Base-by-base conservation (phyloP, 2,888 invertebrate species). In the Cheiracanthium punctorium region DNA sequence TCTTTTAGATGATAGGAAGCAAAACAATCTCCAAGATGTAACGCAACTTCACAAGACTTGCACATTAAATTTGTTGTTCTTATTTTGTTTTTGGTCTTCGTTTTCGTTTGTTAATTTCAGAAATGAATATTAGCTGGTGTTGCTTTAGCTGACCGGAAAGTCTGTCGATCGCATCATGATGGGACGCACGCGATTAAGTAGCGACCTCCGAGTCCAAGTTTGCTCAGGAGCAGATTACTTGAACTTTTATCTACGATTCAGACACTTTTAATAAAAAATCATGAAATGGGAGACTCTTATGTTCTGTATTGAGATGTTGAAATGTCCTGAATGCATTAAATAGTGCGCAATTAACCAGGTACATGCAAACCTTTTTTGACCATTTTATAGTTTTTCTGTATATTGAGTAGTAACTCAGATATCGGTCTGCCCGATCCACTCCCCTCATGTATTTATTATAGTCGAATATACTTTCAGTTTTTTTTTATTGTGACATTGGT, bases 381-480 rank as follows among this genome's bases (percentile, higher is more conserved):
- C 58, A 58, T 58, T 58, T 58, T 24, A 17, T 58, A n/a, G 58
- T 58, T 58, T 58, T 58, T 58, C 58, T n/a, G 7, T n/a, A 58
- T 58, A 24, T 37, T 37, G 14, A 5, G 24, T 67, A 29, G 7
- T 67, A 67, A n/a, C 24, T 30, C n/a, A 67, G n/a, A 67, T 67
- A 30, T n/a, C 14, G 67, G 24, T 67, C 67, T 12, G 30, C 67
- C 17, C 32, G 14, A 30, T 67, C 67, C n/a, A 67, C 67, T 30
- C n/a, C 30, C 1, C 30, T 67, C 67, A 67, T 29, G 20, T 30
- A 67, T 32, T 30, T 67, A 32, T 67, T 67, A 32, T 67, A 67
- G 67, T 67, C 30, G 0, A 17, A 24, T 4, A 24, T 24, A 0
- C 24, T 17, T 17, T 58, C 24, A 7, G 58, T 2, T 58, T 58